Percentiles rank a stretch among this genome's conserved stretches.
Evolutionary conservation across 1,140 invertebrate species (phyloP).

Genomic region (Drosophila truncata): DNA sequence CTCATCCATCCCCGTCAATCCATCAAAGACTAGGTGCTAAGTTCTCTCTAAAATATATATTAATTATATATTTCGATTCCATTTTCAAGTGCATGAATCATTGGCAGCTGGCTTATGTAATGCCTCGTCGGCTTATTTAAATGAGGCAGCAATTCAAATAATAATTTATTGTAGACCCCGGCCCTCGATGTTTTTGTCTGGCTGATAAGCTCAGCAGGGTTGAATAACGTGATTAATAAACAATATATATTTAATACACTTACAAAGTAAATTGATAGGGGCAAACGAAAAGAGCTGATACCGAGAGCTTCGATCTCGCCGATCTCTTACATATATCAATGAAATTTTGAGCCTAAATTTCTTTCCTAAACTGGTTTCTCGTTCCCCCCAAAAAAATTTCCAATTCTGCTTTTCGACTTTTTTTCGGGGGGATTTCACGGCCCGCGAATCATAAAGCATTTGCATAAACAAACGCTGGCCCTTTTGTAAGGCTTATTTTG

Average conservation of each 20-base stretch:
- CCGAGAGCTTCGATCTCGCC: slow-evolving; percentile 9
- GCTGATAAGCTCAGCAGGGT: slow-evolving; percentile 62
- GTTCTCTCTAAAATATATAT: slow-evolving; percentile 15
- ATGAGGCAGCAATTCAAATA: slow-evolving; percentile 56
- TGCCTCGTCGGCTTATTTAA: slow-evolving; percentile 46
- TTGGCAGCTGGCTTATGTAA: slow-evolving; percentile 52
- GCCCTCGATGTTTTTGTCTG: slow-evolving; percentile 47
- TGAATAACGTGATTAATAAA: slow-evolving; percentile 58
- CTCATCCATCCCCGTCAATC: slow-evolving; percentile 32
- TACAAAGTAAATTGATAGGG: slow-evolving; percentile 45
- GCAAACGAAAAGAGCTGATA: slow-evolving; percentile 24
- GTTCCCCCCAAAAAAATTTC: slow-evolving; percentile 9
- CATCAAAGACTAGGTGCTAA: slow-evolving; percentile 20
- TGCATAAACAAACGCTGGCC: slow-evolving; percentile 65
- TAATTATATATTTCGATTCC: slow-evolving; percentile 25
- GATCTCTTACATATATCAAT: slow-evolving; percentile 26
- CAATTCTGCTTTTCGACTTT: slow-evolving; percentile 18
- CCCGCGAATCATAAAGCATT: slow-evolving; percentile 69
- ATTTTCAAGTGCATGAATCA: slow-evolving; percentile 29
- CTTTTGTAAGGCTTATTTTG: slow-evolving; percentile 51
- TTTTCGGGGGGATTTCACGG: slow-evolving; percentile 28
- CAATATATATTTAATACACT: slow-evolving; percentile 66
- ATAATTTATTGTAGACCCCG: slow-evolving; percentile 48
- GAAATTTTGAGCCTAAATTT: slow-evolving; percentile 1
- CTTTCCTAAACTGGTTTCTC: slow-evolving; percentile 18